phyloP scores from a whole-genome alignment of 2,113 vertebrate species.

The Boulengeromyrus knoepffleri region DNA sequence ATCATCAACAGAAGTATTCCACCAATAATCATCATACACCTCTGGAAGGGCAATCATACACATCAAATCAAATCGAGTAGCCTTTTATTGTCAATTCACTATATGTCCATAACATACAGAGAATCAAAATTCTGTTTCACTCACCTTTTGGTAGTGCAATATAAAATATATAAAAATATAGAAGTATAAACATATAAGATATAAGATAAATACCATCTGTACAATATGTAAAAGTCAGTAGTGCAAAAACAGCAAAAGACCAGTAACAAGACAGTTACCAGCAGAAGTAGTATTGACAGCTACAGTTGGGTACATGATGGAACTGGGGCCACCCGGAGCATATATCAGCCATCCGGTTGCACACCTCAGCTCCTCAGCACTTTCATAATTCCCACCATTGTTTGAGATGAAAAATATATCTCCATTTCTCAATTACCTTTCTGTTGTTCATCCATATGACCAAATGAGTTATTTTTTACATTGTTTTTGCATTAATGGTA shows the following conservation, averaged over 20 bases:
- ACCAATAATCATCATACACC: neutral
- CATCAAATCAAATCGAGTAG: neutral
- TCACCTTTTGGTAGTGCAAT: too few species aligned
- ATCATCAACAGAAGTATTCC: neutral
- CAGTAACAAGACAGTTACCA: too few species aligned
- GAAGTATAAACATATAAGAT: too few species aligned
- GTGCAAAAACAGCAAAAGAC: too few species aligned
- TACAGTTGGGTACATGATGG: neutral
- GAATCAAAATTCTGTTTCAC: too few species aligned
- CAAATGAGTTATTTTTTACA: neutral
- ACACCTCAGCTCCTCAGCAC: neutral
- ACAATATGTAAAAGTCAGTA: too few species aligned
- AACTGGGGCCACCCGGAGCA: neutral
- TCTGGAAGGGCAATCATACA: neutral
- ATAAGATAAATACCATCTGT: too few species aligned
- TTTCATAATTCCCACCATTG: neutral
- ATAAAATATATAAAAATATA: too few species aligned
- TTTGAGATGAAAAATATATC: neutral
- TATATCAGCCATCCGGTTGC: neutral
- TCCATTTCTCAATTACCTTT: neutral
- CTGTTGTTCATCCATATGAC: neutral
- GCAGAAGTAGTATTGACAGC: too few species aligned
- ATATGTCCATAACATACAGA: too few species aligned
- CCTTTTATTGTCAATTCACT: too few species aligned
- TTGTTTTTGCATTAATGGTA: neutral